phyloP scores from a whole-genome alignment of 2,797 vertebrate genomes.

The Sebastes kiyomatsui region DNA sequence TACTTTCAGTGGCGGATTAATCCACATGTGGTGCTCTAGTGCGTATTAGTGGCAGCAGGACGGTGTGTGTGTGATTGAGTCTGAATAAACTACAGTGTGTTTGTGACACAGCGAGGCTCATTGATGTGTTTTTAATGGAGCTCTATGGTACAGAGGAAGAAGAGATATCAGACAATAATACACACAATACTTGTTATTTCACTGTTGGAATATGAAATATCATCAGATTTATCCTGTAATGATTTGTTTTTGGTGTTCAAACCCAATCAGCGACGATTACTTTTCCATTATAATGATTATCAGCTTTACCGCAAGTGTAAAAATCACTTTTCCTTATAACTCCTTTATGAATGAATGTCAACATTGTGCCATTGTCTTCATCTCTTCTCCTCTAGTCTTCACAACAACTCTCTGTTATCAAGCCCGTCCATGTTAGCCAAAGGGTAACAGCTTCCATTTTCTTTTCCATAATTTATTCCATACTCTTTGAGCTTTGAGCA shows the following conservation, averaged over 20 bases:
- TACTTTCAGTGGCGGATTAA: no score
- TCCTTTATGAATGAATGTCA: neutral
- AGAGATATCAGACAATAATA: no score
- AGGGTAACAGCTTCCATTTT: slow-evolving; percentile 9
- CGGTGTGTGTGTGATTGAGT: no score
- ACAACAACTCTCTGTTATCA: neutral
- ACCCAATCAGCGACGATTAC: neutral
- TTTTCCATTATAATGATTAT: slow-evolving; percentile 17
- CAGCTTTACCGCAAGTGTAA: neutral
- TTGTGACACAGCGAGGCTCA: no score
- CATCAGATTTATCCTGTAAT: neutral
- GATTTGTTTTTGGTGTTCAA: neutral
- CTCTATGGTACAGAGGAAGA: no score
- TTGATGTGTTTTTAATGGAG: no score
- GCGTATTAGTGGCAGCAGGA: no score
- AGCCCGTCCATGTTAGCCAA: slow-evolving; percentile 41
- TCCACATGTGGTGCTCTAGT: no score
- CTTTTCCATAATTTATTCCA: slow-evolving; percentile 47
- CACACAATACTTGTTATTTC: neutral
- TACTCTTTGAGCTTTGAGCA: slow-evolving; percentile 24
- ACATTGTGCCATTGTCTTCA: slow-evolving; percentile 50
- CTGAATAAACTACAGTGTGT: no score
- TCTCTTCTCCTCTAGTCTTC: neutral
- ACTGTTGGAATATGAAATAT: neutral
- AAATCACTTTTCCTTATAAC: slow-evolving; percentile 10